Base-by-base conservation (phyloP, 2,113 vertebrate genomes). In the Neolamprologus caudopunctatus region DNA sequence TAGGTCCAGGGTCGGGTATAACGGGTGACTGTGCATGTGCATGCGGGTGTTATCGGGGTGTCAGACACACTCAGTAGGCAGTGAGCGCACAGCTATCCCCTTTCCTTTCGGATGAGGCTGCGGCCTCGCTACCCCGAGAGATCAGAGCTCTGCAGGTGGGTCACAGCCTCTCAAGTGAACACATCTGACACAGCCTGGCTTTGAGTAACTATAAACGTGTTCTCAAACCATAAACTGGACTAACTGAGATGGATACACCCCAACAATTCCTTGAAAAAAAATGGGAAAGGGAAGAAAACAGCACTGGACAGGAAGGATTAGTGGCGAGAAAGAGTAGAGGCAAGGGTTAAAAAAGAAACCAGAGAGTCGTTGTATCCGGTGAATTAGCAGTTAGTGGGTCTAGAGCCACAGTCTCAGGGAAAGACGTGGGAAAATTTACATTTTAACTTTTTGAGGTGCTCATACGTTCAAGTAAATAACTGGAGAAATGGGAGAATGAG, bases 101-200 rank as follows among this genome's bases (percentile, higher is more conserved):
- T 92, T 93, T 90, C 92, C 75, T 45, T 12, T 80, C 42, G 3
- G 66, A 83, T 47, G 42, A 66, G 42, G 81, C 85, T 26, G 58
- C 37, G 85, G 84, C 78, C 89, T 66, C 3, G 10, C 71, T 86
- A 55, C 82, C 84, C 87, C 4, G 1, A 81, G 78, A 88, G 86
- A 91, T 92, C 91, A 92, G 81, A 90, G 75, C 63, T 1, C 55
- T 2, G 54, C 47, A 78, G 80, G 58, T 12, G 81, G 91, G 91
- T 92, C 90, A 83, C 92, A 89, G 92, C 85, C 87, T 92, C 89
- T 92, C 91, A 82, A 84, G 85, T 93, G 87, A 84, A 90, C 86
- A 75, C 75, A 75, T 71, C 71, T 37, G 82, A 91, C 86, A 66
- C 33, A 7, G 55, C 82, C 66, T 13, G 33, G 75, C 81, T 93